Conservation (phyloP, 1,140 invertebrate species). For the Meteorus sp. region DNA sequence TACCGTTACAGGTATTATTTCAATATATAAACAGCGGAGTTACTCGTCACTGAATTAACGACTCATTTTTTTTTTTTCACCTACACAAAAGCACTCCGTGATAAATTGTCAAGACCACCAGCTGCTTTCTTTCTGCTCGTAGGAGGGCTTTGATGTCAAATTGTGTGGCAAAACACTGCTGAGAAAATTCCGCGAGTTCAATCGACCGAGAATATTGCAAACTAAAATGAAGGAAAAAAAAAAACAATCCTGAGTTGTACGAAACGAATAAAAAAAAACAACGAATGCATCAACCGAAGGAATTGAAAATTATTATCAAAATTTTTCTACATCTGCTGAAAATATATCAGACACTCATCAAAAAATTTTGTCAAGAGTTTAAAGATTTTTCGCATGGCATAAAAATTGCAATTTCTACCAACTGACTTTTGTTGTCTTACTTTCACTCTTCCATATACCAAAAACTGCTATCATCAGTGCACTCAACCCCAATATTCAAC, state of each 20-base stretch:
- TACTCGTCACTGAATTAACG: slow-evolving; percentile 11
- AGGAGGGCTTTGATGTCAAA: slow-evolving; percentile 9
- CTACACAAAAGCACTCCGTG: background rate
- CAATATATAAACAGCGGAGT: background rate
- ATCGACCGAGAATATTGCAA: slow-evolving; percentile 12
- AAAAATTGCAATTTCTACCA: slow-evolving; percentile 8
- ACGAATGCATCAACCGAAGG: too few species aligned
- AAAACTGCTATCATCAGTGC: too few species aligned
- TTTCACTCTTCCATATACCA: too few species aligned
- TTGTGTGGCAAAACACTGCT: slow-evolving; percentile 1
- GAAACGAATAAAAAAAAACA: too few species aligned
- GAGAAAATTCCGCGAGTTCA: slow-evolving; percentile 10
- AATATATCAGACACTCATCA: too few species aligned
- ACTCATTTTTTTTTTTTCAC: slow-evolving; percentile 1
- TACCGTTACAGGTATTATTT: too few species aligned
- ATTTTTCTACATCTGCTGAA: too few species aligned
- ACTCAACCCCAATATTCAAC: too few species aligned
- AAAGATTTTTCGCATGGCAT: background rate
- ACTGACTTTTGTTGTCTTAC: background rate
- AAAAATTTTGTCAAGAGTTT: background rate
- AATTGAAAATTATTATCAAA: too few species aligned
- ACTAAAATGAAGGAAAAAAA: too few species aligned
- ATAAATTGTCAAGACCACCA: slow-evolving; percentile 14
- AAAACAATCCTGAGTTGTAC: too few species aligned
- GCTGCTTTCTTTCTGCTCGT: background rate